These are phyloP conservation scores for Helostoma temminkii DNA, from an alignment of 2,797 vertebrate species.

Conservation along the genomic window DNA sequence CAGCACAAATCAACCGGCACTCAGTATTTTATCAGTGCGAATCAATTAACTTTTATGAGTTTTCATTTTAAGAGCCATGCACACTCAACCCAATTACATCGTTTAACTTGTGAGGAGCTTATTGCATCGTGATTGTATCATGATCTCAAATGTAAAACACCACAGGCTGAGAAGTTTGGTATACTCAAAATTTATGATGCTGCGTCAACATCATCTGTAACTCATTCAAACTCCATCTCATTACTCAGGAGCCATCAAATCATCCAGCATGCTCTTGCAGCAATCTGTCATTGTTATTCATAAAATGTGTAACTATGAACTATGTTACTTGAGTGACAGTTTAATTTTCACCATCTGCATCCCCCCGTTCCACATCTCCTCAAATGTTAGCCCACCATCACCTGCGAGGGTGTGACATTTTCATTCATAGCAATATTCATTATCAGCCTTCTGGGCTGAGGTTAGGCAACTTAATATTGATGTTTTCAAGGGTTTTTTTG, in stretches of 20 bases:
- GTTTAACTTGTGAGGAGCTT: conserved; percentile 10
- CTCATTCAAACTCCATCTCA: conserved; percentile 54
- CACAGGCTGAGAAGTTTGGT: conserved; percentile 30
- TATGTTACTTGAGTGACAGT: conserved; percentile 79
- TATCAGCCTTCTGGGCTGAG: conserved; percentile 13
- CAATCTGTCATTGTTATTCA: conserved; percentile 73
- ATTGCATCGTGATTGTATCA: conserved; percentile 43
- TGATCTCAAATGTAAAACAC: conserved; percentile 44
- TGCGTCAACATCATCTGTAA: conserved; percentile 44
- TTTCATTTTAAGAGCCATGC: conserved; percentile 28
- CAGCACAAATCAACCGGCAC: conserved; percentile 21
- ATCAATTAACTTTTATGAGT: conserved; percentile 52
- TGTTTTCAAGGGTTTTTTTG: conserved; percentile 19
- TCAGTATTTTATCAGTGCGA: conserved; percentile 22
- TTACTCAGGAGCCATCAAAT: conserved; percentile 64
- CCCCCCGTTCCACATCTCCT: conserved; percentile 1
- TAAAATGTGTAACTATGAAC: conserved; percentile 67
- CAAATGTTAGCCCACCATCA: conserved; percentile 48
- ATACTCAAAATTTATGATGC: conserved; percentile 57
- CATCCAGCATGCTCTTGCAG: conserved; percentile 26
- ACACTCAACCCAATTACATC: conserved; percentile 36
- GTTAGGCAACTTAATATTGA: conserved; percentile 15
- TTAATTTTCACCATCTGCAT: conserved; percentile 75
- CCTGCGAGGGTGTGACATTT: conserved; percentile 66
- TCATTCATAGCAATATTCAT: conserved; percentile 52